Percentiles rank a stretch among this genome's conserved stretches.
Evolutionary conservation across 1,140 invertebrate genomes (phyloP).

Genomic region (Trissolcus basalis): DNA sequence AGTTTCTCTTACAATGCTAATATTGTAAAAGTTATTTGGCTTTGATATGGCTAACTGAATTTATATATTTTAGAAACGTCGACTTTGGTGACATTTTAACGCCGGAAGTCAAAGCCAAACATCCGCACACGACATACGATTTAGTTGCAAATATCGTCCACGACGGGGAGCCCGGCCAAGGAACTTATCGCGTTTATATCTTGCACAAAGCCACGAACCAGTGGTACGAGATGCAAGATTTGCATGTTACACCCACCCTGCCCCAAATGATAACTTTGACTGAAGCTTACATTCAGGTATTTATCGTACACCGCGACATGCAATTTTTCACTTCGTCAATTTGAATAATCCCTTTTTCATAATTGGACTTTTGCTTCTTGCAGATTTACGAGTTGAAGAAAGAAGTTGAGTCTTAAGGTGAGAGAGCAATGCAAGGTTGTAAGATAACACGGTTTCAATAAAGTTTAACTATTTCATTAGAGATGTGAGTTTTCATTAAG

Average conservation of each 20-base stretch:
- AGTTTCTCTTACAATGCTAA: slow-evolving; percentile 71
- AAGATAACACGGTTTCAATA: neutral
- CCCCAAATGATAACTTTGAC: slow-evolving; percentile 99
- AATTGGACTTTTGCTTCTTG: slow-evolving; percentile 21
- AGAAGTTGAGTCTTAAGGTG: slow-evolving; percentile 57
- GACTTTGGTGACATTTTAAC: slow-evolving; percentile 98
- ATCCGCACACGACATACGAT: slow-evolving; percentile 93
- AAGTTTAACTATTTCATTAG: neutral
- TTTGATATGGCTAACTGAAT: neutral
- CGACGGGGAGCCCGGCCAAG: slow-evolving; percentile 95
- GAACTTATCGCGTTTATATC: slow-evolving; percentile 96
- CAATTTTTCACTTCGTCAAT: neutral
- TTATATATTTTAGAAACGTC: slow-evolving; percentile 84
- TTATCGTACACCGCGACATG: neutral
- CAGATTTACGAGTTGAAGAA: slow-evolving; percentile 73
- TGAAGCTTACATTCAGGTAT: slow-evolving; percentile 96
- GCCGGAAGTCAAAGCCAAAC: slow-evolving; percentile 86
- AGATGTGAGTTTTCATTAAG: neutral
- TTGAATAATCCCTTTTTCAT: neutral
- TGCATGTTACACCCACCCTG: slow-evolving; percentile 98
- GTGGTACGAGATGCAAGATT: slow-evolving; percentile 98
- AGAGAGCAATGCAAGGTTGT: neutral
- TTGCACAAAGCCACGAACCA: slow-evolving; percentile 93
- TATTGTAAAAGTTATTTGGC: neutral
- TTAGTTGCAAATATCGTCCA: slow-evolving; percentile 98